phyloP scores from a whole-genome alignment of 2,113 vertebrate genomes.

The Gulo gulo region DNA sequence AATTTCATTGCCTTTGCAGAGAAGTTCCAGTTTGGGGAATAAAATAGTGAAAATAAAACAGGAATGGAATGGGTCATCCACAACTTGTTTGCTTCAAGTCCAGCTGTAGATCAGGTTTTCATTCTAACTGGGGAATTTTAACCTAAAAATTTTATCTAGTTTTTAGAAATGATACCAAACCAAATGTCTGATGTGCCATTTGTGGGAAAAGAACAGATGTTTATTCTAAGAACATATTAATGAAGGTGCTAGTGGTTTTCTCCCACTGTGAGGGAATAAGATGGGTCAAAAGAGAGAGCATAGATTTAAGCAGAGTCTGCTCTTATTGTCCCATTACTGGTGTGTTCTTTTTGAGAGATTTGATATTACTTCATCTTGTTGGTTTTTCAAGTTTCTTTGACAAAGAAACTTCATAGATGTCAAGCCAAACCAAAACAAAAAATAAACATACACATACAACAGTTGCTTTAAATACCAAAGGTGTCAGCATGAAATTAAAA shows the following conservation, averaged over 20 bases:
- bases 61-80: neutral
- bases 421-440: slow-evolving; percentile 50
- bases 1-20: slow-evolving; percentile 42
- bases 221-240: slow-evolving; percentile 52
- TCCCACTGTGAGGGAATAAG: neutral
- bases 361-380: slow-evolving; percentile 40
- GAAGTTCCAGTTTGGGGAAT: neutral
- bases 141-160: slow-evolving; percentile 30
- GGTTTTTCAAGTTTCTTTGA: slow-evolving; percentile 49
- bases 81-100: neutral
- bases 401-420: slow-evolving; percentile 43
- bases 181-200: slow-evolving; percentile 56
- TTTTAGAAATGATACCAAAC: slow-evolving; percentile 30
- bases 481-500: slow-evolving; percentile 66
- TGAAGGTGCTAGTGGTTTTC: slow-evolving; percentile 38
- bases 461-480: slow-evolving; percentile 63
- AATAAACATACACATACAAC: neutral
- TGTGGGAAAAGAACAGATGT: slow-evolving; percentile 55
- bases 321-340: neutral
- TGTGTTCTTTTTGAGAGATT: slow-evolving; percentile 3
- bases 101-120: neutral
- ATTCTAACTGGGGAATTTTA: neutral
- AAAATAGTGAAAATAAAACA: neutral
- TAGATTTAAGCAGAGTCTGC: neutral
- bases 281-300: neutral